Percentiles rank a stretch among this genome's conserved stretches.
Conservation (phyloP, 53 echinoderm and acorn worm genomes). For the Mesocentrotus franciscanus region DNA sequence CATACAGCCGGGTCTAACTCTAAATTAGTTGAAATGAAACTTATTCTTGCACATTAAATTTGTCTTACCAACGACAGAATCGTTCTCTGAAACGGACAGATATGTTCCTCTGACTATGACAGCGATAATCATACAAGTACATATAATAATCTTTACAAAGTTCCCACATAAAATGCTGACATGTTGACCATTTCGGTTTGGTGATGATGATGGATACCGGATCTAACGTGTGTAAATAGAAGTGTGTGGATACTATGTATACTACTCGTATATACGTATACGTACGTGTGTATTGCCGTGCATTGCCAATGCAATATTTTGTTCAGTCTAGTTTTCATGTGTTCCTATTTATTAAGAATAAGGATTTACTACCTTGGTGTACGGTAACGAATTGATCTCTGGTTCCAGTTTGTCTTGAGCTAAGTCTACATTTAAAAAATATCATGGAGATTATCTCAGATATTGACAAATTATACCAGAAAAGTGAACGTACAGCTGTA, state of each 20-base stretch:
- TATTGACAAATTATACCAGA: background rate
- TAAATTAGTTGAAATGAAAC: too few relatives aligned
- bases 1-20: too few relatives aligned
- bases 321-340: background rate
- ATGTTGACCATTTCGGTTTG: background rate
- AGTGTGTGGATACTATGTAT: background rate
- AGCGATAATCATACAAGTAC: background rate
- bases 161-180: background rate
- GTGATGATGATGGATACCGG: background rate
- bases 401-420: background rate
- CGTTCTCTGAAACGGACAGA: background rate
- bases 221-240: background rate
- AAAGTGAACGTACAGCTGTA: background rate
- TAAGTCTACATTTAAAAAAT: background rate
- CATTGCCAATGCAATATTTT: background rate
- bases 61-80: conserved; percentile 11
- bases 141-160: background rate
- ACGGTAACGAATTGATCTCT: background rate
- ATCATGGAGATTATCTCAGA: background rate
- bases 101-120: conserved; percentile 2
- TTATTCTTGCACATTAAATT: background rate
- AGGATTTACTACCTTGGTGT: background rate
- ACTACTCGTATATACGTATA: background rate
- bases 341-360: background rate
- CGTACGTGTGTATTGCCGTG: background rate